Evolutionary conservation across 2,113 vertebrate genomes (phyloP).

Genomic region (Calidris pygmaea): DNA sequence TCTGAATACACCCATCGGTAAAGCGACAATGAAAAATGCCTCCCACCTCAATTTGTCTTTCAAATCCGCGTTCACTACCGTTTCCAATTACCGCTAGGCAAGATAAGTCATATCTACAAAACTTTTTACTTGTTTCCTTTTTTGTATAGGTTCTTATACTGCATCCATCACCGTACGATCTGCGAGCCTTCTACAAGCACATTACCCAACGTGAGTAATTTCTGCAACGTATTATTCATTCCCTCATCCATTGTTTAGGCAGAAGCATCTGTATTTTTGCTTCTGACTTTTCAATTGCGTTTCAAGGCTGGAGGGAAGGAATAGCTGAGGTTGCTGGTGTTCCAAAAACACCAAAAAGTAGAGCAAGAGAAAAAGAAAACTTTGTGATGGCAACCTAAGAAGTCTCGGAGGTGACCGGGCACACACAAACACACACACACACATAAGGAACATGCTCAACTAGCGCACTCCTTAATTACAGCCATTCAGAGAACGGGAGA

Average conservation of each 20-base stretch:
- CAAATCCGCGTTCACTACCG: neutral
- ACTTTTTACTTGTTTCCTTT: neutral
- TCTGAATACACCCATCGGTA: neutral
- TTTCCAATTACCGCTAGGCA: neutral
- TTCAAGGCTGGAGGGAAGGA: neutral
- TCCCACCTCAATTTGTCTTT: neutral
- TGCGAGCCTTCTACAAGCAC: neutral
- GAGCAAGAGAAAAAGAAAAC: neutral
- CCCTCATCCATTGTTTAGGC: neutral
- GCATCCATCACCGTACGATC: neutral
- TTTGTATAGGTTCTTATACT: neutral
- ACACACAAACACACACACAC: neutral
- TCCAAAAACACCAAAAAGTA: neutral
- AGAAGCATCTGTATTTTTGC: neutral
- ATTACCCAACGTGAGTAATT: neutral
- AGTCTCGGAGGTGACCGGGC: neutral
- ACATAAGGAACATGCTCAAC: neutral
- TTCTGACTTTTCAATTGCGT: neutral
- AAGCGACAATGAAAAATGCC: neutral
- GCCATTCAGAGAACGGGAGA: neutral
- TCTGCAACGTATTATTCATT: neutral
- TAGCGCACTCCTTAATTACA: neutral
- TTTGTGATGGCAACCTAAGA: neutral
- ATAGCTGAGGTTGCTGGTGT: neutral
- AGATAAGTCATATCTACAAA: neutral